Evolutionary conservation across 1,140 invertebrate genomes (phyloP), one percentile per base, ranked within the genome.

Genomic region (Mercenaria mercenaria): DNA sequence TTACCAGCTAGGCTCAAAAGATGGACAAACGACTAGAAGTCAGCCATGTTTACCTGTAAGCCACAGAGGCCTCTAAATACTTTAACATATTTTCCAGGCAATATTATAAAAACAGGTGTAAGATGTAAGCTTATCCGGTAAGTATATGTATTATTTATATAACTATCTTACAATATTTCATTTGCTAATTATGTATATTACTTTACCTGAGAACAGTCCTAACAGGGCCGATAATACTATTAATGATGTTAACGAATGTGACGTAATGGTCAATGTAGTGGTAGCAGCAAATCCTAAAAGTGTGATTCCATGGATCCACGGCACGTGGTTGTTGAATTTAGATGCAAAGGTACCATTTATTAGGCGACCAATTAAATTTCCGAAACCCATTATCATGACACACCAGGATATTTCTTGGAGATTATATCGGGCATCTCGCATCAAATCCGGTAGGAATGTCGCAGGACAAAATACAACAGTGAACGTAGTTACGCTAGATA

Each of bases 401-500:
- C 47, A 59, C 4, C n/a, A 20, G 1, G 76, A 56, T 3, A 79
- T n/a, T 32, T 79, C 34, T 37, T 52, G 2, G 10, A 20, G 34
- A 18, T 4, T 34, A 26, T 41, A 6, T 1, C n/a, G 10, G 3
- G 47, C n/a, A 18, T 56, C 47, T 1, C n/a, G 32, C 76, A 79
- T 79, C 8, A 79, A 39, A 52, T 79, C 76, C 20, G 76, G 76
- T 37, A 79, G 29, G 37, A 59, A 79, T 23, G 76, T 79, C 1
- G 76, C 0, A 34, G 76, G 76, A 56, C 0, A 26, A 20, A 59
- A 79, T 11, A 79, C 29, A 20, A 56, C 47, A 15, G 37, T 29
- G 29, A 79, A 34, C 3, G 76, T 32, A 6, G 23, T 32, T 6
- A 79, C 50, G 37, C 47, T 56, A 4, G 76, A 56, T 18, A 56